phyloP scores from a whole-genome alignment of 2,113 vertebrate genomes.

The Gobiocypris rarus region DNA sequence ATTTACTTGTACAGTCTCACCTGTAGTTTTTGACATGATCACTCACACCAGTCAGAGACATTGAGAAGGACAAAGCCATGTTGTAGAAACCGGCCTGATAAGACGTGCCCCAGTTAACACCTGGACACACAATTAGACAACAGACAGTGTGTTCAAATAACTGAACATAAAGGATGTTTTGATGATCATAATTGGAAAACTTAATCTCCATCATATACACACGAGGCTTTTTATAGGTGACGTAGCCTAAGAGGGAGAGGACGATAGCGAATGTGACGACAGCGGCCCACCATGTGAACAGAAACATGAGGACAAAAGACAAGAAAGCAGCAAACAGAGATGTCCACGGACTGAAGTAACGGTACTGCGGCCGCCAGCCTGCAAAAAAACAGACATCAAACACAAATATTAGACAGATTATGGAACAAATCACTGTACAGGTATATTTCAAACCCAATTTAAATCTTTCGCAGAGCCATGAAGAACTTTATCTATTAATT shows the following conservation, averaged over 20 bases:
- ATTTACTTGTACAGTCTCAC: slow-evolving; percentile 52
- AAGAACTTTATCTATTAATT: no score
- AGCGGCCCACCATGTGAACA: slow-evolving; percentile 79
- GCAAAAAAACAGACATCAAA: background rate
- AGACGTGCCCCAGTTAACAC: slow-evolving; percentile 78
- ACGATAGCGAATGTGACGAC: slow-evolving; percentile 71
- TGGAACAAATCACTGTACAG: background rate
- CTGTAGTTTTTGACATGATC: slow-evolving; percentile 82
- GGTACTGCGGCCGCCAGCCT: slow-evolving; percentile 78
- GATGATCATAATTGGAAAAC: no score
- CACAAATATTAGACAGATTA: background rate
- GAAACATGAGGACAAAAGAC: slow-evolving; percentile 77
- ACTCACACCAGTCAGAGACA: slow-evolving; percentile 69
- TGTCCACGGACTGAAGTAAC: slow-evolving; percentile 73
- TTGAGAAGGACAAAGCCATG: slow-evolving; percentile 75
- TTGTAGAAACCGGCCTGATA: slow-evolving; percentile 76
- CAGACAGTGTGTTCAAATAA: no score
- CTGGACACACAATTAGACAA: slow-evolving; percentile 57
- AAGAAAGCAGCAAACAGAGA: slow-evolving; percentile 73
- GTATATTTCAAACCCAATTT: no score
- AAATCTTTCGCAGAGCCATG: no score
- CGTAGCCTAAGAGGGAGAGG: slow-evolving; percentile 74
- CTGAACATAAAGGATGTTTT: no score
- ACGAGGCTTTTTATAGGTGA: slow-evolving; percentile 77
- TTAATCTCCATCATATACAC: slow-evolving; percentile 32